Conservation (phyloP, 2,113 vertebrate species). For the Labeo rohita region DNA sequence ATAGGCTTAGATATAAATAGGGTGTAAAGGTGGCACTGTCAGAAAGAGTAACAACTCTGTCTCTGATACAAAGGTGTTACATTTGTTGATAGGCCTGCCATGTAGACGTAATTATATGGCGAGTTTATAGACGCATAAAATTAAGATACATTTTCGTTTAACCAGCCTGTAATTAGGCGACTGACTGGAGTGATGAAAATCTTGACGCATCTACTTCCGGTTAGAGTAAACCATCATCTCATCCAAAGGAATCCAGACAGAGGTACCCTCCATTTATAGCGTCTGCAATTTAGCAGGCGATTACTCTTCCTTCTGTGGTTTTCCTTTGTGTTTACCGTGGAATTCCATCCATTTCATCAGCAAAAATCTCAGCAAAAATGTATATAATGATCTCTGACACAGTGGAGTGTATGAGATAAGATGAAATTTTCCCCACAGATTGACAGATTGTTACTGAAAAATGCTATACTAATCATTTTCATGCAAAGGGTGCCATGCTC, state of each 20-base stretch:
- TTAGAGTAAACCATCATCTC: slow-evolving; percentile 46
- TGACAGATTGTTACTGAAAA: background rate
- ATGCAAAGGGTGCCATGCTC: background rate
- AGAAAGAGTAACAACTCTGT: background rate
- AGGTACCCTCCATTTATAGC: slow-evolving; percentile 36
- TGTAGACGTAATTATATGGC: slow-evolving; percentile 50
- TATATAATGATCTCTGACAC: slow-evolving; percentile 3
- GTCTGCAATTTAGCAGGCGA: slow-evolving; percentile 53
- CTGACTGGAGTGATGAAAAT: slow-evolving; percentile 26
- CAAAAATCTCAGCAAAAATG: slow-evolving; percentile 12
- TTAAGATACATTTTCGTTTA: slow-evolving; percentile 46
- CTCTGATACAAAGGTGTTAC: slow-evolving; percentile 11
- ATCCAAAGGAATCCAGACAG: slow-evolving; percentile 39
- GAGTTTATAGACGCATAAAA: slow-evolving; percentile 40
- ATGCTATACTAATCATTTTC: background rate
- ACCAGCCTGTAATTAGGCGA: slow-evolving; percentile 53
- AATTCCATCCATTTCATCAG: slow-evolving; percentile 26
- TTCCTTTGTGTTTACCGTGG: slow-evolving; percentile 48
- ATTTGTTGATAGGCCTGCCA: slow-evolving; percentile 8
- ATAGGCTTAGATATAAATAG: background rate
- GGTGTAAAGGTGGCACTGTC: background rate
- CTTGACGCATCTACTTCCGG: slow-evolving; percentile 39
- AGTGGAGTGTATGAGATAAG: background rate
- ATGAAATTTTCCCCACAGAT: background rate
- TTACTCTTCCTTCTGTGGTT: slow-evolving; percentile 63